Evolutionary conservation across 2,797 vertebrate genomes (phyloP).

Genomic region (Australoheros facetus): DNA sequence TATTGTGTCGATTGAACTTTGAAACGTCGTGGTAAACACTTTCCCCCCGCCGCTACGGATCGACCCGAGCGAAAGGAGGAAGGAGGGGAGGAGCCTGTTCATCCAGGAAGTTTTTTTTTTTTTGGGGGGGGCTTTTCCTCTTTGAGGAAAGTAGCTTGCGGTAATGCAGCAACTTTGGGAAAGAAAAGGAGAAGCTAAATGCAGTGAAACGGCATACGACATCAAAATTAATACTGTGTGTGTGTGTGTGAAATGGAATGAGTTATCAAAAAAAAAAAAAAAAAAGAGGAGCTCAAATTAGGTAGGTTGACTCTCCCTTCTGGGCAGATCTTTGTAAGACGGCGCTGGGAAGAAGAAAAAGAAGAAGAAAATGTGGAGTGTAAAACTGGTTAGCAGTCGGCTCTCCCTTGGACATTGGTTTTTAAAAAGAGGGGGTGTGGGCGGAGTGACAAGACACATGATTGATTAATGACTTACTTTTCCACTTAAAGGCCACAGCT

Average conservation of each 20-base stretch:
- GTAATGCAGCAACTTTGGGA: slow-evolving; percentile 35
- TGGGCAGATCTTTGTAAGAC: slow-evolving; percentile 61
- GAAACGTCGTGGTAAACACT: slow-evolving; percentile 71
- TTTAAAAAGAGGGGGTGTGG: slow-evolving; percentile 61
- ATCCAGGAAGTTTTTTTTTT: slow-evolving; percentile 17
- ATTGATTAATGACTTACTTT: slow-evolving; percentile 82
- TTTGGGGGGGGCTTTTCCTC: neutral
- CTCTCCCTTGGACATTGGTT: slow-evolving; percentile 76
- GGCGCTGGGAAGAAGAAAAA: slow-evolving; percentile 27
- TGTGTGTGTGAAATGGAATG: slow-evolving; percentile 66
- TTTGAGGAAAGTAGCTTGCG: slow-evolving; percentile 36
- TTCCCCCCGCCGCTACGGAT: slow-evolving; percentile 33
- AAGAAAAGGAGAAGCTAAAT: slow-evolving; percentile 46
- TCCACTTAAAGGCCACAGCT: slow-evolving; percentile 75
- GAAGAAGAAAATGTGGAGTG: slow-evolving; percentile 35
- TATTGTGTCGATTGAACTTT: slow-evolving; percentile 72
- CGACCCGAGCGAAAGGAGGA: neutral
- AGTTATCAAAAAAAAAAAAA: slow-evolving; percentile 51
- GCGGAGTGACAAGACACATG: slow-evolving; percentile 72
- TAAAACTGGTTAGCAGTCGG: slow-evolving; percentile 53
- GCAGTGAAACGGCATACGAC: slow-evolving; percentile 53
- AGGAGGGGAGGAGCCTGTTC: slow-evolving; percentile 9
- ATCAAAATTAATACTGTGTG: slow-evolving; percentile 60
- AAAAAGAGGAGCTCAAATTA: slow-evolving; percentile 47
- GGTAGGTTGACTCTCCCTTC: slow-evolving; percentile 73